A percentile compares a stretch with the other conserved stretches of the same genome.
These are phyloP conservation scores for Serripes groenlandicus DNA, from an alignment of 2,888 invertebrate species.

Conservation along the genomic window DNA sequence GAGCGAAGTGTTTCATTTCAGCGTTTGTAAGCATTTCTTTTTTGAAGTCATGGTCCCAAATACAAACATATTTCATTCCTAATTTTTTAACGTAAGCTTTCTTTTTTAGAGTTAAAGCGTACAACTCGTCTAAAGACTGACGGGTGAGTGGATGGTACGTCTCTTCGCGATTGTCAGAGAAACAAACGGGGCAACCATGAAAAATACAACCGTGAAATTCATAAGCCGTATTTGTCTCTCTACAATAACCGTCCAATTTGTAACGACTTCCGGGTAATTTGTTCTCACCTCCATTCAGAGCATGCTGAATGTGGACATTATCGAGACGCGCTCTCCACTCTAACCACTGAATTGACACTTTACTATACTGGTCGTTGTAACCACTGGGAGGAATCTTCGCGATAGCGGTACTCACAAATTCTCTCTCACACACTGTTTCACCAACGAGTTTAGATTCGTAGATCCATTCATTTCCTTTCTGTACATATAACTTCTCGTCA, in stretches of 20 bases:
- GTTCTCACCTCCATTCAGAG: constrained; percentile 36
- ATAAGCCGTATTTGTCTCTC: constrained; percentile 41
- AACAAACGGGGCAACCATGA: constrained; percentile 45
- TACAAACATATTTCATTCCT: constrained; percentile 57
- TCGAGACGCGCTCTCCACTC: constrained; percentile 11
- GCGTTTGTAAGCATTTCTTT: constrained; percentile 30
- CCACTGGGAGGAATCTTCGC: constrained; percentile 53
- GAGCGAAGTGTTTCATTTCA: constrained; percentile 12
- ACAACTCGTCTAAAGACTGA: constrained; percentile 46
- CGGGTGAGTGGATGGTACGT: constrained; percentile 20
- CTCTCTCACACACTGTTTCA: too few relatives aligned
- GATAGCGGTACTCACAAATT: constrained; percentile 37
- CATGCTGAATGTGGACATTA: constrained; percentile 23
- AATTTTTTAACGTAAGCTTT: constrained; percentile 19
- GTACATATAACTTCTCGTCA: constrained; percentile 27
- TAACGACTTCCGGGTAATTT: constrained; percentile 34
- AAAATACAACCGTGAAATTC: constrained; percentile 55
- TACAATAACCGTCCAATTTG: constrained; percentile 44
- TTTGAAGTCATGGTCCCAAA: constrained; percentile 71
- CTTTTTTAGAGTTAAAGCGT: constrained; percentile 49
- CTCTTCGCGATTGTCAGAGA: constrained; percentile 26
- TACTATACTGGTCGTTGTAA: constrained; percentile 29
- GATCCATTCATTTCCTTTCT: constrained; percentile 15
- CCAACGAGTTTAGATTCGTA: constrained; percentile 11
- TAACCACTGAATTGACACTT: constrained; percentile 29